Percentiles rank a stretch among this genome's conserved stretches.
Conservation (phyloP, 2,888 invertebrate species). For the Orgyia antiqua region DNA sequence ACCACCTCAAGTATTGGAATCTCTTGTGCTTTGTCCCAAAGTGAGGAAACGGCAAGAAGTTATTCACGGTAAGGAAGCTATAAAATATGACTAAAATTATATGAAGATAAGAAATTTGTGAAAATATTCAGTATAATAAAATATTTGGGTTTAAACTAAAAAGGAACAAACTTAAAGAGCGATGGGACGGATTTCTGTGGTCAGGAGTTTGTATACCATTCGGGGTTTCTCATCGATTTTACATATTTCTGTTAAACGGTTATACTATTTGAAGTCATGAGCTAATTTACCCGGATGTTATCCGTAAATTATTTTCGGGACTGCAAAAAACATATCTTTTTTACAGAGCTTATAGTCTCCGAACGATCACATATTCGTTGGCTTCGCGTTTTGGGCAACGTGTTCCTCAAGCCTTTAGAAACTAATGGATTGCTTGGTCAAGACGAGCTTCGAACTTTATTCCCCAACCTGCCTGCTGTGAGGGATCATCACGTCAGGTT, state of each 20-base stretch:
- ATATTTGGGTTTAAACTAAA: no score
- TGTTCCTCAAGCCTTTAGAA: conserved; percentile 89
- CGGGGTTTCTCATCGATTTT: no score
- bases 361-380: conserved; percentile 93
- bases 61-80: conserved; percentile 71
- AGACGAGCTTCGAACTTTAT: conserved; percentile 87
- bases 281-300: no score
- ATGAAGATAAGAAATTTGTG: no score
- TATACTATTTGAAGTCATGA: no score
- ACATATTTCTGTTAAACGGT: no score
- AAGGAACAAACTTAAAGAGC: no score
- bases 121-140: no score
- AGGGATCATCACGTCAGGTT: conserved; percentile 65
- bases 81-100: background rate
- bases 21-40: conserved; percentile 48
- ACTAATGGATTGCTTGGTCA: conserved; percentile 81
- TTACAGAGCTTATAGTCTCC: conserved; percentile 85
- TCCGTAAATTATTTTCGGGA: no score
- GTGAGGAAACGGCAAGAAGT: conserved; percentile 69
- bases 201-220: no score
- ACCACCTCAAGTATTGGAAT: conserved; percentile 53
- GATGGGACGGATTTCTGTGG: no score
- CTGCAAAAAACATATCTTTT: no score
- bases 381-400: conserved; percentile 88
- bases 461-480: conserved; percentile 91